Conservation (phyloP, 2,888 invertebrate species). For the Dyspetes luteomarginatus region DNA sequence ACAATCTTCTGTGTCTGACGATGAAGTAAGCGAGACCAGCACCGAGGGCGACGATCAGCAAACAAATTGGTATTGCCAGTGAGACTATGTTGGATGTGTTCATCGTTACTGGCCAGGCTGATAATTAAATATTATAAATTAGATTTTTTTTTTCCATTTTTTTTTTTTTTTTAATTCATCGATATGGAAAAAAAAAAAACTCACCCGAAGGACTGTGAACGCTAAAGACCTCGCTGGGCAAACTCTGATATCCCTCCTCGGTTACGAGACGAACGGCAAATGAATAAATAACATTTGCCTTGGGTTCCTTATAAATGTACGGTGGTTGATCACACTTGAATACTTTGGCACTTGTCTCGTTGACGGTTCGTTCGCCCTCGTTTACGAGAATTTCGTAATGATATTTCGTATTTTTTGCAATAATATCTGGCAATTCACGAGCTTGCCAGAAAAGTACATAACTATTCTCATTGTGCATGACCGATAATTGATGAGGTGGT, state of each 20-base stretch:
- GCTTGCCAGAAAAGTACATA: constrained; percentile 89
- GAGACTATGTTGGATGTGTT: constrained; percentile 81
- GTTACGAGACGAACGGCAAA: constrained; percentile 88
- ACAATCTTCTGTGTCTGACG: constrained; percentile 89
- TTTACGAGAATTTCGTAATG: constrained; percentile 88
- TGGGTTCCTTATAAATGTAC: constrained; percentile 84
- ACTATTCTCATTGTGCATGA: constrained; percentile 86
- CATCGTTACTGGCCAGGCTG: constrained; percentile 74
- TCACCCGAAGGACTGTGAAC: constrained; percentile 79
- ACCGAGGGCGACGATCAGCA: constrained; percentile 85
- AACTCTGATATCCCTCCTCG: constrained; percentile 86
- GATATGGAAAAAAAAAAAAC: constrained; percentile 56
- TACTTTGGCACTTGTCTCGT: constrained; percentile 81
- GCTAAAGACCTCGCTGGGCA: constrained; percentile 86
- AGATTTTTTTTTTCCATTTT: too few relatives aligned
- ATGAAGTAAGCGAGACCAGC: constrained; percentile 87
- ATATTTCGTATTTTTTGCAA: constrained; percentile 79
- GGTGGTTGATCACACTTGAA: constrained; percentile 85
- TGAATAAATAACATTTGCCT: constrained; percentile 85
- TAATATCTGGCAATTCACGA: constrained; percentile 79
- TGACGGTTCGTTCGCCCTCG: constrained; percentile 84
- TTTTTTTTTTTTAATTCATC: neutral
- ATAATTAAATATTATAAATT: too few relatives aligned
- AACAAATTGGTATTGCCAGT: constrained; percentile 85
- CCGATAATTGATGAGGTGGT: constrained; percentile 87